These are phyloP conservation scores for Candoia aspera DNA, from an alignment of 2,113 vertebrate genomes.

Conservation along the genomic window DNA sequence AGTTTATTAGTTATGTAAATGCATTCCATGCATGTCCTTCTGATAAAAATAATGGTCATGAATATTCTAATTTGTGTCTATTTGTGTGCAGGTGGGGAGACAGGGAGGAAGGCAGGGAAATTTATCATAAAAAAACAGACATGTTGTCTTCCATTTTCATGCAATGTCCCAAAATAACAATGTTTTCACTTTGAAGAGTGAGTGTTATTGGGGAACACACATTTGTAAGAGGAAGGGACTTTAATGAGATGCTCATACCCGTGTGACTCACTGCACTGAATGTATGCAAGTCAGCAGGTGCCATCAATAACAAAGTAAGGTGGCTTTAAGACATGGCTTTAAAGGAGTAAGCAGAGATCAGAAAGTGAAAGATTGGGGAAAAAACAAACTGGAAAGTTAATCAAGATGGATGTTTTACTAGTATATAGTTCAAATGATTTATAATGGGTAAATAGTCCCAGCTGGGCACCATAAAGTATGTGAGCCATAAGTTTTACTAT, in stretches of 20 bases:
- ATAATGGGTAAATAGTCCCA: background rate
- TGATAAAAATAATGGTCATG: slow-evolving; percentile 9
- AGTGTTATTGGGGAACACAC: background rate
- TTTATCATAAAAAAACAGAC: background rate
- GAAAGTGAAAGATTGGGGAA: background rate
- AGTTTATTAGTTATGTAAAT: slow-evolving; percentile 25
- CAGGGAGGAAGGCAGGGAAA: background rate
- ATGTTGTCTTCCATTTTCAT: background rate
- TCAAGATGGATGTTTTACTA: background rate
- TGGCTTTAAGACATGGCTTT: background rate
- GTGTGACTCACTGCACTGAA: background rate
- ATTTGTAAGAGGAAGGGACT: background rate
- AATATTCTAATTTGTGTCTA: background rate
- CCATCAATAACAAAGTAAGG: background rate
- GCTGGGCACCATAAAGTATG: background rate
- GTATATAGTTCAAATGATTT: background rate
- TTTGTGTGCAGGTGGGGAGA: background rate
- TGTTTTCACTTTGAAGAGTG: background rate
- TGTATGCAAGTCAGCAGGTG: background rate
- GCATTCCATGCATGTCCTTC: slow-evolving; percentile 5
- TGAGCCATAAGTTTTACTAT: background rate
- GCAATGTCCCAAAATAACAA: background rate
- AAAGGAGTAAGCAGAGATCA: background rate
- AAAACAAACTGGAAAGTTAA: background rate
- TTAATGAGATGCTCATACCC: background rate